Base-by-base conservation (phyloP, 1,140 invertebrate species). In the Brachystomella parvula region DNA sequence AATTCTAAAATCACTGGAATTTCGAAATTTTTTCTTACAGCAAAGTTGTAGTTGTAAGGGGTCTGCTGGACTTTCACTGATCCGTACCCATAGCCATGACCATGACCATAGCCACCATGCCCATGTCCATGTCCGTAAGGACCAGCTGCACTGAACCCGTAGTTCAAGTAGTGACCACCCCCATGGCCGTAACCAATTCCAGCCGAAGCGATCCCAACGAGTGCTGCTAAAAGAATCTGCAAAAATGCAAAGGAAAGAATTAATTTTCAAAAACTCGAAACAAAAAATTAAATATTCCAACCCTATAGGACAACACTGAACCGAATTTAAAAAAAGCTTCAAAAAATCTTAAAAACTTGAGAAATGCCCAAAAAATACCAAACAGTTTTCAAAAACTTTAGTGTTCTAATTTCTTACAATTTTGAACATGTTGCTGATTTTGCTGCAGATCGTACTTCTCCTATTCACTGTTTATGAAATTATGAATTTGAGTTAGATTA, bases 391-490 rank as follows among this genome's bases (percentile, higher is more conserved):
- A n/a, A n/a, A n/a, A n/a, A n/a, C n/a, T n/a, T n/a, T n/a, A n/a
- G n/a, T n/a, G n/a, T n/a, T n/a, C n/a, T n/a, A n/a, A 44, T 6
- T 39, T 30, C 62, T 63, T 49, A 63, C 62, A 63, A 63, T 29
- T 47, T 53, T 63, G 47, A 63, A 24, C 62, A 63, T 63, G 19
- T 49, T 63, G 62, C 31, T 44, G 9, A n/a, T 39, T 29, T 63
- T 47, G 28, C 30, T 60, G n/a, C n/a, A n/a, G n/a, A n/a, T n/a
- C n/a, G n/a, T n/a, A n/a, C n/a, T n/a, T n/a, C n/a, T n/a, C n/a
- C n/a, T n/a, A n/a, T n/a, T n/a, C n/a, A n/a, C n/a, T n/a, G n/a
- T n/a, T n/a, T 44, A n/a, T 21, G 61, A 44, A 39, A 53, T 32
- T 9, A 24, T 24, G 12, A 24, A 53, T 53, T 6, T 53, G 12